phyloP scores from a whole-genome alignment of 2,888 invertebrate genomes.

The Andrena praecox region DNA sequence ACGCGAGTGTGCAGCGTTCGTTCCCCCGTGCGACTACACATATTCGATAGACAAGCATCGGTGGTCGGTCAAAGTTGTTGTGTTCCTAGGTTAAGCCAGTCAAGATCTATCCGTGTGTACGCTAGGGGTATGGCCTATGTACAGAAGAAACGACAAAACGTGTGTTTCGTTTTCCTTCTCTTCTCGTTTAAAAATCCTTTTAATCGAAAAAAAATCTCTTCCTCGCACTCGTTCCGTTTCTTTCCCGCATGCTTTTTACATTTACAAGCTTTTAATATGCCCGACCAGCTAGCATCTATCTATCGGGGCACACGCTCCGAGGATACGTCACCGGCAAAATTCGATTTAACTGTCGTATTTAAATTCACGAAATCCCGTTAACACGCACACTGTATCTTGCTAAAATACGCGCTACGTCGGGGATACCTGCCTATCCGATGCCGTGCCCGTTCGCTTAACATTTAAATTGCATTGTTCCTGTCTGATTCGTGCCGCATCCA shows the following conservation, averaged over 20 bases:
- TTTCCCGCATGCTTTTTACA: not conserved
- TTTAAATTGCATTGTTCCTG: conserved; percentile 41
- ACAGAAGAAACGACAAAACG: too few relatives aligned
- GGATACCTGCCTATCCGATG: conserved; percentile 16
- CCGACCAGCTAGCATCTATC: not conserved
- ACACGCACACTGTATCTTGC: conserved; percentile 36
- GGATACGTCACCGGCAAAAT: conserved; percentile 2
- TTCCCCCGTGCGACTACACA: conserved; percentile 24
- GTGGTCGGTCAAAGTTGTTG: not conserved
- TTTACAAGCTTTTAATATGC: too few relatives aligned
- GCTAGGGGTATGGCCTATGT: too few relatives aligned
- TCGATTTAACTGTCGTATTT: conserved; percentile 38
- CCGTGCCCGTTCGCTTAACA: conserved; percentile 32
- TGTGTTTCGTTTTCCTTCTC: too few relatives aligned
- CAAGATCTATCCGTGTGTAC: not conserved
- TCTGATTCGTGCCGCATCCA: conserved; percentile 19
- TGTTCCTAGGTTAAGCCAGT: not conserved
- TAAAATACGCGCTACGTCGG: conserved; percentile 37
- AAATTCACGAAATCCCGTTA: conserved; percentile 44
- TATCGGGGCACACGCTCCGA: not conserved
- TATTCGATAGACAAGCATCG: conserved; percentile 40
- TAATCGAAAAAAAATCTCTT: too few relatives aligned
- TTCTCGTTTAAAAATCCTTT: too few relatives aligned
- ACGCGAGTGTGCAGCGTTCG: conserved; percentile 44
- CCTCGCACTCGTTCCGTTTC: not conserved